Percentiles rank a stretch among this genome's conserved stretches.
Conservation (phyloP, 2,113 vertebrate species). For the Megaceryle torquata region DNA sequence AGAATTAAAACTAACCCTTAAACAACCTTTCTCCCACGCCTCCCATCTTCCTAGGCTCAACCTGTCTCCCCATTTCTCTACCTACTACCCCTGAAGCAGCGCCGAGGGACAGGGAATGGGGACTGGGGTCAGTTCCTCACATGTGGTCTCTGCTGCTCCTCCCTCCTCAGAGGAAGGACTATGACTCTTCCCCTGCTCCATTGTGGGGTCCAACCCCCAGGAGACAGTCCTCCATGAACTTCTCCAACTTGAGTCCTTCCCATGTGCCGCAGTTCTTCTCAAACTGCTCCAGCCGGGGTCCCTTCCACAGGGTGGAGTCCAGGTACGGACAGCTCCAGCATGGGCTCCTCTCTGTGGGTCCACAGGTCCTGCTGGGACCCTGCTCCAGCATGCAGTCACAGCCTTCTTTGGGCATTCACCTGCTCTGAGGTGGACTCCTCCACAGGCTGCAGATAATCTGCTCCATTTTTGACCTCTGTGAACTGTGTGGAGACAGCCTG, state of each 20-base stretch:
- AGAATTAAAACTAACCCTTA: neutral
- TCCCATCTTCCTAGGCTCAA: neutral
- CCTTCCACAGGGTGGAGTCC: neutral
- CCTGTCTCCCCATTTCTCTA: no score
- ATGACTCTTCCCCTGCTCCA: neutral
- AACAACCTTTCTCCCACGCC: neutral
- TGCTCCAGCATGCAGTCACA: neutral
- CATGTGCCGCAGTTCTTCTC: no score
- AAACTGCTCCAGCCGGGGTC: neutral
- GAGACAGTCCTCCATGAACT: neutral
- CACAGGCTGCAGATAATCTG: neutral
- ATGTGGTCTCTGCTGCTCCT: neutral
- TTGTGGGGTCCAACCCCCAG: neutral
- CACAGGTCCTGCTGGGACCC: neutral
- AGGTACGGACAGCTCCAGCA: neutral
- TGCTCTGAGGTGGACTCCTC: neutral
- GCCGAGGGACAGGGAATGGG: no score
- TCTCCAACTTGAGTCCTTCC: neutral
- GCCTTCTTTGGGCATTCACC: neutral
- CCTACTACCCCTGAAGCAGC: neutral
- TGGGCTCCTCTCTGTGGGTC: neutral
- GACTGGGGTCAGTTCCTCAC: neutral
- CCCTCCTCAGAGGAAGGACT: neutral
- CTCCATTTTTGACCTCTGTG: neutral
- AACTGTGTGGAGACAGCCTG: no score